A percentile compares a stretch with the other conserved stretches of the same genome.
Conservation (phyloP, 2,797 vertebrate species). For the Lagocephalus sceleratus region DNA sequence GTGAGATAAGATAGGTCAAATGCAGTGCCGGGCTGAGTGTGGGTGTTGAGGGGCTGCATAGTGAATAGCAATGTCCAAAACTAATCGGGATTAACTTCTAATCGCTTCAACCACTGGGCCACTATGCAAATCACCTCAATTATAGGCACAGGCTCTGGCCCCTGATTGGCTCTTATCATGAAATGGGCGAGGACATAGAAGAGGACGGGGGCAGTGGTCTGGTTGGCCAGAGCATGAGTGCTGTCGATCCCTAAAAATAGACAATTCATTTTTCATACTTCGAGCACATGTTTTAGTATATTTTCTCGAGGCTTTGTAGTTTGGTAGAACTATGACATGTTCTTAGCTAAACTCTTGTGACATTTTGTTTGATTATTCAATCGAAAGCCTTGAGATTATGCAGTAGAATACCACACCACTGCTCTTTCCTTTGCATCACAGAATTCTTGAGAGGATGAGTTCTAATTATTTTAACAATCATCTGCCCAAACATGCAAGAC, state of each 20-base stretch:
- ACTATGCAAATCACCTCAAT: conserved; percentile 71
- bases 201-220: background rate
- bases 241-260: conserved; percentile 13
- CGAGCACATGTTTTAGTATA: background rate
- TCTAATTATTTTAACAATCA: background rate
- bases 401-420: background rate
- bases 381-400: background rate
- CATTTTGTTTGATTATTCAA: background rate
- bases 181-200: conserved; percentile 18
- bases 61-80: conserved; percentile 74
- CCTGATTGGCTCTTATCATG: conserved; percentile 69
- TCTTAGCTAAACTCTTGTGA: background rate
- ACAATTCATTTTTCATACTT: conserved; percentile 3
- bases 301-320: conserved; percentile 1
- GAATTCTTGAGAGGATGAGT: background rate
- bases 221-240: conserved; percentile 8
- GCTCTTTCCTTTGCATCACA: background rate
- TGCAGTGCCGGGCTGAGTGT: conserved; percentile 51
- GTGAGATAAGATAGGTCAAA: conserved; percentile 74
- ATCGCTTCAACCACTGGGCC: conserved; percentile 68
- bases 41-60: conserved; percentile 49
- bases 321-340: conserved; percentile 1
- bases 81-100: conserved; percentile 78
- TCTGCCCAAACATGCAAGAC: background rate
- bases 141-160: conserved; percentile 55